Evolutionary conservation across 2,888 invertebrate genomes (phyloP).

Genomic region (Oscheius sp.): DNA sequence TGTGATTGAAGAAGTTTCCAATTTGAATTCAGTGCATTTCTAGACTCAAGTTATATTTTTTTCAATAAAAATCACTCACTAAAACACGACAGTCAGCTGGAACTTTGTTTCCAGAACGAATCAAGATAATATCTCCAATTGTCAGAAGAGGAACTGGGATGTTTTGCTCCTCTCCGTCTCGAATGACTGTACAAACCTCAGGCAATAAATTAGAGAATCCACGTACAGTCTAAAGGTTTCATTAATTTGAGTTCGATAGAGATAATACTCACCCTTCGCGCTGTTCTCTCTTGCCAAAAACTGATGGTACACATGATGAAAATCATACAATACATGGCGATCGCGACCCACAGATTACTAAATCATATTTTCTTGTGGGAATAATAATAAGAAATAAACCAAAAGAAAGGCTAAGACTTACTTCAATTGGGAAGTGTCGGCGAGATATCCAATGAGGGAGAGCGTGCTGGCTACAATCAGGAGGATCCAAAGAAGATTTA

Average conservation of each 20-base stretch:
- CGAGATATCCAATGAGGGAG: not conserved
- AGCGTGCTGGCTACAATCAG: constrained; percentile 32
- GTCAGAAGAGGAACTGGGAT: constrained; percentile 46
- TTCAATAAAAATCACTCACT: constrained; percentile 18
- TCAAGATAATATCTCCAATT: constrained; percentile 47
- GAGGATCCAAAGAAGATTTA: constrained; percentile 46
- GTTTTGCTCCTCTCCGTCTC: constrained; percentile 40
- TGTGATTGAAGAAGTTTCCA: constrained; percentile 55
- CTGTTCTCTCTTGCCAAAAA: constrained; percentile 66
- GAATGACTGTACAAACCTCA: constrained; percentile 37
- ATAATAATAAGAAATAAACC: not conserved
- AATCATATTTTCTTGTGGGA: not conserved
- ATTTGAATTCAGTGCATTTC: constrained; percentile 43
- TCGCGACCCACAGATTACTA: constrained; percentile 9
- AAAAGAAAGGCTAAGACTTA: not conserved
- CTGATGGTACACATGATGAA: constrained; percentile 62
- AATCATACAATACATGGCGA: constrained; percentile 52
- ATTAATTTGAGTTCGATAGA: not conserved
- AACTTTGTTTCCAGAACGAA: constrained; percentile 43
- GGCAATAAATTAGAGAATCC: constrained; percentile 52
- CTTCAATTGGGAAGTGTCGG: not conserved
- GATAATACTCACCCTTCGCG: constrained; percentile 52
- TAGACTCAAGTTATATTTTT: too few species aligned
- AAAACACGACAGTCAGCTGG: constrained; percentile 50
- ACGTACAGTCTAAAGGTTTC: constrained; percentile 32